Percentiles rank a stretch among this genome's conserved stretches.
Conservation (phyloP, 2,113 vertebrate genomes). For the Coreoperca whiteheadi region DNA sequence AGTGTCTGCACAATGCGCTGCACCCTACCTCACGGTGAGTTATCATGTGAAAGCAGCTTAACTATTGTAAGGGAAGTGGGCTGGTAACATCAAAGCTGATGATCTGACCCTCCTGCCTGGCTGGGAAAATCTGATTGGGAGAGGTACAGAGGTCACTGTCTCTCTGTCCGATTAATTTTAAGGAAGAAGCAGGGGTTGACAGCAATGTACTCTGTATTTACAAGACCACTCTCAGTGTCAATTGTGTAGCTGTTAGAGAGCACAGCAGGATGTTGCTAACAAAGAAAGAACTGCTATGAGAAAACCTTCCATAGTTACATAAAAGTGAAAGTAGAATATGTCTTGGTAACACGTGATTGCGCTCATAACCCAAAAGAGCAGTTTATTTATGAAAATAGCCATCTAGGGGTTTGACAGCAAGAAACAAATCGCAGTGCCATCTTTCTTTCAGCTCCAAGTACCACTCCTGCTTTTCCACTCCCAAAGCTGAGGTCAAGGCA, state of each 20-base stretch:
- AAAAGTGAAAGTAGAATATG: neutral
- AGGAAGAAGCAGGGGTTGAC: neutral
- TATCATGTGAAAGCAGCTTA: too few relatives aligned
- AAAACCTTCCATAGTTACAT: neutral
- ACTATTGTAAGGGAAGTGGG: neutral
- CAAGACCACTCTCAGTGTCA: neutral
- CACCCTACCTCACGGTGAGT: too few relatives aligned
- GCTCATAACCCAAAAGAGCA: neutral
- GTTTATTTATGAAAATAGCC: neutral
- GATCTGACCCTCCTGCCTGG: neutral
- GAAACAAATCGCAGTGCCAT: neutral
- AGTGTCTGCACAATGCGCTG: too few relatives aligned
- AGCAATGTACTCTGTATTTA: slow-evolving; percentile 1
- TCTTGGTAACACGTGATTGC: neutral
- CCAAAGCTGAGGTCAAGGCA: neutral
- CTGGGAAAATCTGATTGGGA: neutral
- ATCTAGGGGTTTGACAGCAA: neutral
- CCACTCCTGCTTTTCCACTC: slow-evolving; percentile 10
- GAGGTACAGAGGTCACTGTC: neutral
- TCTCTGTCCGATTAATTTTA: neutral
- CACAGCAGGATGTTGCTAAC: neutral
- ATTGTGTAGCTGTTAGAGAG: neutral
- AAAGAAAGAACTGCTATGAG: neutral
- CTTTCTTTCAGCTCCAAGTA: slow-evolving; percentile 9
- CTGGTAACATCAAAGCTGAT: neutral